Evolutionary conservation across 2,888 invertebrate species (phyloP).

Genomic region (Eurytoma californica): DNA sequence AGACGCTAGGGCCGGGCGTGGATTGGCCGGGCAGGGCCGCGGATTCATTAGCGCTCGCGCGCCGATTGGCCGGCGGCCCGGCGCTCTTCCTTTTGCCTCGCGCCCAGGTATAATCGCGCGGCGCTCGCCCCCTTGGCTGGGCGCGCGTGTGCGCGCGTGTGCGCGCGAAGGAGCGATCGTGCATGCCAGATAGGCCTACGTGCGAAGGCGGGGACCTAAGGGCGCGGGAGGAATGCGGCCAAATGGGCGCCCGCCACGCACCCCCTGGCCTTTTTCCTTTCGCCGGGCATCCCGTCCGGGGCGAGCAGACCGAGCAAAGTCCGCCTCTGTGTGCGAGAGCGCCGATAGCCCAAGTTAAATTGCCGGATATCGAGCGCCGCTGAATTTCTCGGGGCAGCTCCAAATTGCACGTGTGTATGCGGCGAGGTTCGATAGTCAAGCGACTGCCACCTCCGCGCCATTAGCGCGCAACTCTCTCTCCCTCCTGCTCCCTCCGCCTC

Average conservation of each 20-base stretch:
- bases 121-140: slow-evolving; percentile 32
- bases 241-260: neutral
- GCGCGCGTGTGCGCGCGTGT: too few relatives aligned
- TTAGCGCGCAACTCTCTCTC: neutral
- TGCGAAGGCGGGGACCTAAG: slow-evolving; percentile 29
- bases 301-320: too few relatives aligned
- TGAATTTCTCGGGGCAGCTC: slow-evolving; percentile 52
- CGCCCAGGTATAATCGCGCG: slow-evolving; percentile 67
- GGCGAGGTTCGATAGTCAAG: slow-evolving; percentile 44
- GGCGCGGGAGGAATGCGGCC: neutral
- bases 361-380: slow-evolving; percentile 55
- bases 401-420: slow-evolving; percentile 54
- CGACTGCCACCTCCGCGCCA: slow-evolving; percentile 21
- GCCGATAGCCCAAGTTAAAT: slow-evolving; percentile 55
- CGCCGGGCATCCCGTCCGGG: too few relatives aligned
- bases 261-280: neutral
- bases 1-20: slow-evolving; percentile 56
- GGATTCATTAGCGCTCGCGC: slow-evolving; percentile 55
- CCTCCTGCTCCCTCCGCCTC: neutral
- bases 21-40: slow-evolving; percentile 52
- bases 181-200: slow-evolving; percentile 68
- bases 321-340: slow-evolving; percentile 9
- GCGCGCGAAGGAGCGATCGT: slow-evolving; percentile 68
- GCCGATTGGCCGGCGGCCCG: slow-evolving; percentile 57
- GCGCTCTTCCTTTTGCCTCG: slow-evolving; percentile 66